phyloP scores from a whole-genome alignment of 2,113 vertebrate genomes.

The Dicaeum eximium region DNA sequence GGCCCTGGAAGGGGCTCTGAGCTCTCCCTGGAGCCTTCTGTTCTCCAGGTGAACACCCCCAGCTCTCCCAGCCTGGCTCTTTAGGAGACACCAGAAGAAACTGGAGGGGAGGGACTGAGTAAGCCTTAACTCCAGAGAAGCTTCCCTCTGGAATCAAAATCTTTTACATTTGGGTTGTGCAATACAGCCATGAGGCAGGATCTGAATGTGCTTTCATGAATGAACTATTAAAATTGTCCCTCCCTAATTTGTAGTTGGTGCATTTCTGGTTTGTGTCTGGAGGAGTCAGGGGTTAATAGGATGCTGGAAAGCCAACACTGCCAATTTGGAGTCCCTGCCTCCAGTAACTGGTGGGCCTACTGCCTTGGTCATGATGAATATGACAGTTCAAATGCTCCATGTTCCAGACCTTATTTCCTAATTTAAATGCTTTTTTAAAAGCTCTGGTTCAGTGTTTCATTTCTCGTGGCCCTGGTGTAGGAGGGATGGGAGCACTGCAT shows the following conservation, averaged over 20 bases:
- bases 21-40: neutral
- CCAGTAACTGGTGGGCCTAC: neutral
- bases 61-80: neutral
- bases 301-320: neutral
- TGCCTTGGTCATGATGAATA: neutral
- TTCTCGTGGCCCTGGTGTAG: neutral
- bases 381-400: neutral
- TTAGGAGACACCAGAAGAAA: neutral
- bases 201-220: neutral
- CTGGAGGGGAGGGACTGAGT: neutral
- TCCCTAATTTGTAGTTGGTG: neutral
- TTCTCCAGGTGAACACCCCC: neutral
- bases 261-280: neutral
- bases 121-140: neutral
- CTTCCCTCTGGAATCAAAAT: neutral
- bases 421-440: neutral
- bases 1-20: fast-evolving
- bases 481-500: neutral
- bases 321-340: neutral
- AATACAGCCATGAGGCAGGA: neutral
- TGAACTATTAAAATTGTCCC: neutral
- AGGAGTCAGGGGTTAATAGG: constrained; percentile 21
- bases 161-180: neutral
- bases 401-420: constrained; percentile 20
- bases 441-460: neutral